Base-by-base conservation (phyloP, 2,113 vertebrate species). In the Calypte anna region DNA sequence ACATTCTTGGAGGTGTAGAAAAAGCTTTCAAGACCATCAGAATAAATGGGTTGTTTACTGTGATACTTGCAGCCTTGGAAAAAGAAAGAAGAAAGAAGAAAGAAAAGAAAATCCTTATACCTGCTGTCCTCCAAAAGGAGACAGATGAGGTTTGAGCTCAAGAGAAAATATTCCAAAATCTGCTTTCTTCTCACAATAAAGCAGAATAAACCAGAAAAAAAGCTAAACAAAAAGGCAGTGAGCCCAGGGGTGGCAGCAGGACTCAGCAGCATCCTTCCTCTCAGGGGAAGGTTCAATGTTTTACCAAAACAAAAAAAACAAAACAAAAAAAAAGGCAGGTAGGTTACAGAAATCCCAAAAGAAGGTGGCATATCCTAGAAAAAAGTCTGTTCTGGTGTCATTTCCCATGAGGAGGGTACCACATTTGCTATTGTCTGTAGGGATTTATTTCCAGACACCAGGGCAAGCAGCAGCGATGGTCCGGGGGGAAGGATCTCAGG, bases 1-100 rank as follows among this genome's bases (percentile, higher is more conserved):
- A 88, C 91, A 91, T 96, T 95, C 96, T 91, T 80, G 67, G 59
- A 93, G 67, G 73, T 86, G 59, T 30, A 93, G 78, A 76, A 73
- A 95, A 86, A 96, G 86, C 77, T 95, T 96, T 92, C 88, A 94
- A 88, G 93, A 92, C 63, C 88, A 82, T 87, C 90, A 93, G 63
- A 95, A 96, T 96, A 96, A 95, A 96, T 87, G 85, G 83, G 72
- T 87, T 97, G 86, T 96, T 96, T 96, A 93, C 93, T 80, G 59
- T 88, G 95, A 86, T 80, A 90, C 73, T 96, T 66, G 66, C 77
- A 93, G 81, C 74, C 88, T 80, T 67, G 77, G 67, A 7, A 13
- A n/a, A 57, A 55, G 75, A 33, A 64, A 68, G 59, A 63, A 55
- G 51, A 77, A 82, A 23, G 87, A 80, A 74, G 69, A 90, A 83